Conservation (phyloP, 2,888 invertebrate genomes). For the Pantelozetes paolii region DNA sequence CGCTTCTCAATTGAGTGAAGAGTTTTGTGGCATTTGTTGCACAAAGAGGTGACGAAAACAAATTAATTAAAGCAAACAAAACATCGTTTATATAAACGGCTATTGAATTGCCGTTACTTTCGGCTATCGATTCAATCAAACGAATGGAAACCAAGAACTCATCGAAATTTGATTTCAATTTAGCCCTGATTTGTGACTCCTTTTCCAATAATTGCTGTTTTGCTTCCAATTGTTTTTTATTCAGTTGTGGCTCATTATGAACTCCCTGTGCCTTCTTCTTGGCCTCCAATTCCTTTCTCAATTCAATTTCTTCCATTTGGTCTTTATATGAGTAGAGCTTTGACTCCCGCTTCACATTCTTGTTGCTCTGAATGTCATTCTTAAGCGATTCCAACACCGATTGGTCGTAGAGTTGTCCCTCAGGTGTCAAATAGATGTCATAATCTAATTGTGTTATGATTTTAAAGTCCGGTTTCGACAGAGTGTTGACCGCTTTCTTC, state of each 20-base stretch:
- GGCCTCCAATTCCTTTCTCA: slow-evolving; percentile 86
- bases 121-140: slow-evolving; percentile 51
- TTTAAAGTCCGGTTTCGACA: slow-evolving; percentile 59
- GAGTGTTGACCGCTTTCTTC: slow-evolving; percentile 59
- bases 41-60: slow-evolving; percentile 71
- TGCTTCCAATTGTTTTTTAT: slow-evolving; percentile 86
- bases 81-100: slow-evolving; percentile 60
- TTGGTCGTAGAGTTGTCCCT: slow-evolving; percentile 86
- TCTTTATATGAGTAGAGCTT: slow-evolving; percentile 95
- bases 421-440: slow-evolving; percentile 74
- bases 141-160: slow-evolving; percentile 50
- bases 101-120: slow-evolving; percentile 57
- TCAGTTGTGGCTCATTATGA: slow-evolving; percentile 62
- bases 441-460: slow-evolving; percentile 73
- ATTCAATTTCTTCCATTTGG: slow-evolving; percentile 86
- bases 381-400: slow-evolving; percentile 63
- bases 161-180: slow-evolving; percentile 60
- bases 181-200: slow-evolving; percentile 70
- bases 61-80: slow-evolving; percentile 60
- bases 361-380: slow-evolving; percentile 55
- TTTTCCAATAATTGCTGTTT: slow-evolving; percentile 79
- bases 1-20: slow-evolving; percentile 51
- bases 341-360: slow-evolving; percentile 86
- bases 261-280: slow-evolving; percentile 60
- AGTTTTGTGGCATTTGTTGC: slow-evolving; percentile 64